Conservation (phyloP, 1,140 invertebrate species). For the Apis laboriosa region DNA sequence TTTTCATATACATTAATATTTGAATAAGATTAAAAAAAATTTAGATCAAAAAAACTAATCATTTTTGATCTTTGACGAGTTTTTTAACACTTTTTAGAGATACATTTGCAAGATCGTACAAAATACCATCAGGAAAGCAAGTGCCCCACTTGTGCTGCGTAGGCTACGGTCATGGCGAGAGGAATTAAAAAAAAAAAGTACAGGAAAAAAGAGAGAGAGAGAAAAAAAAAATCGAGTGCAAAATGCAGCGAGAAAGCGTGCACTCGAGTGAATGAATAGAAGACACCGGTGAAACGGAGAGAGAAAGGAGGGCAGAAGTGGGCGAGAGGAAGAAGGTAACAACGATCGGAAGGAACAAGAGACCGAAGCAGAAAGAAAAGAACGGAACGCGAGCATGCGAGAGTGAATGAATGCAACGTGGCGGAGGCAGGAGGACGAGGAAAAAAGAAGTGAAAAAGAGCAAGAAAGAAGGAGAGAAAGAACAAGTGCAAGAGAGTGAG, state of each 20-base stretch:
- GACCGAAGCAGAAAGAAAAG: background rate
- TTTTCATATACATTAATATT: no score
- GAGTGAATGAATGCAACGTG: constrained; percentile 37
- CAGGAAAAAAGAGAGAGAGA: background rate
- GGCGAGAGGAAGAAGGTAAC: background rate
- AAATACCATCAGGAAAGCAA: no score
- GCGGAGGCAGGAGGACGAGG: background rate
- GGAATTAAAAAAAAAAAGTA: background rate
- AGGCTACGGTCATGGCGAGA: no score
- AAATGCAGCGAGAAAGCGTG: background rate
- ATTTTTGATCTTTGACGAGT: no score
- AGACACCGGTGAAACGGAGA: constrained; percentile 4
- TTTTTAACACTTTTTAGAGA: no score
- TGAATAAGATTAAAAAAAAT: no score
- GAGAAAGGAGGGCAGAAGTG: background rate
- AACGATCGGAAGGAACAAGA: constrained; percentile 21
- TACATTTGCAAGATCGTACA: no score
- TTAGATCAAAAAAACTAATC: no score
- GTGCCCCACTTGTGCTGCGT: no score
- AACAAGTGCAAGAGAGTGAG: constrained; percentile 52
- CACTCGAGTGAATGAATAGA: constrained; percentile 41
- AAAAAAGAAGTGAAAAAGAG: constrained; percentile 22
- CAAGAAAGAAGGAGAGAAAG: constrained; percentile 10
- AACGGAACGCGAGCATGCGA: constrained; percentile 11
- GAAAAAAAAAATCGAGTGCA: background rate